A percentile compares a stretch with the other conserved stretches of the same genome.
Evolutionary conservation across 2,113 vertebrate genomes (phyloP).

Genomic region (Ceyx melanurus): DNA sequence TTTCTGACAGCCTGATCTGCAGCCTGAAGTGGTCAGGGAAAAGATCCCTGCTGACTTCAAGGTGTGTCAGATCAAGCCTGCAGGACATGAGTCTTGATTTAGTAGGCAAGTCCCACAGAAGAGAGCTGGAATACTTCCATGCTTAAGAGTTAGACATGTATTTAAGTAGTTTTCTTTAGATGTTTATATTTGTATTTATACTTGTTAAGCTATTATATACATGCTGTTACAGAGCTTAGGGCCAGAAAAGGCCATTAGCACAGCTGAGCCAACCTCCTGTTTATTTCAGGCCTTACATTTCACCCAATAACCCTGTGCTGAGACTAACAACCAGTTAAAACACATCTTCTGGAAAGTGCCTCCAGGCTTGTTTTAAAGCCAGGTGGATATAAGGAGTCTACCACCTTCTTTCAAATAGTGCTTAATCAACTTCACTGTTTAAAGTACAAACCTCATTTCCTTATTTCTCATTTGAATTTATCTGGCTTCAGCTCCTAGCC

Average conservation of each 20-base stretch:
- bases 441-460: neutral
- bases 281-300: constrained; percentile 32
- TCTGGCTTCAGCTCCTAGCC: neutral
- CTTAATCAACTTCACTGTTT: neutral
- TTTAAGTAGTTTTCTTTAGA: constrained; percentile 17
- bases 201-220: neutral
- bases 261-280: neutral
- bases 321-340: neutral
- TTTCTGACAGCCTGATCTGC: constrained; percentile 24
- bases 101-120: constrained; percentile 6
- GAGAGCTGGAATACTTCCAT: neutral
- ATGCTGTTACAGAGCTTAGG: neutral
- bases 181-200: neutral
- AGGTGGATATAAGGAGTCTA: neutral
- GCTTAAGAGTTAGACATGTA: neutral
- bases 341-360: neutral
- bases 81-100: constrained; percentile 16
- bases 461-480: neutral
- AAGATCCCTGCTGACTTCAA: constrained; percentile 28
- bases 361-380: neutral
- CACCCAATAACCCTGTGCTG: neutral
- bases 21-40: constrained; percentile 43
- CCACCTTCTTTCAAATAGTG: neutral
- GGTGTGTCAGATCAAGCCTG: constrained; percentile 27
- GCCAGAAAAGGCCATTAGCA: constrained; percentile 18